Evolutionary conservation across 2,888 invertebrate species (phyloP).

Genomic region (Galerucella calmariensis): DNA sequence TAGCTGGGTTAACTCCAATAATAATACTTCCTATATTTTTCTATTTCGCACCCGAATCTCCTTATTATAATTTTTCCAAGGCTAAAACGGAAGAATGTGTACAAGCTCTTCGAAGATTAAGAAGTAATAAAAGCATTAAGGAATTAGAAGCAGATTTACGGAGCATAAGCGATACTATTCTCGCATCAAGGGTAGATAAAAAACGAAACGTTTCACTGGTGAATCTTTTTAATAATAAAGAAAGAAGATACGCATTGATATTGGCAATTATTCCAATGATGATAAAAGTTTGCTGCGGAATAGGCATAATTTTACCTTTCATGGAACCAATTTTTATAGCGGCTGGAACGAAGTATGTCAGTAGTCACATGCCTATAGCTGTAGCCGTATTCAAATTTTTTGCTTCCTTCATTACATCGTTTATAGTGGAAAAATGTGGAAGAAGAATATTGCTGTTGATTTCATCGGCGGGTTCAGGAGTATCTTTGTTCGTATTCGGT

Average conservation of each 20-base stretch:
- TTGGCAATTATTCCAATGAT: no score
- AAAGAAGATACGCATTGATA: no score
- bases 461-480: neutral
- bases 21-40: neutral
- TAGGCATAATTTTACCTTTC: neutral
- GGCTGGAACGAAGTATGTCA: neutral
- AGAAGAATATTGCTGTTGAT: neutral
- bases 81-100: neutral
- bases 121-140: neutral
- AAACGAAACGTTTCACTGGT: no score
- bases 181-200: no score
- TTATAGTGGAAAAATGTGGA: constrained; percentile 67
- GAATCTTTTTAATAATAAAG: no score
- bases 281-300: neutral
- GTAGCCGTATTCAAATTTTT: neutral
- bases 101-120: neutral
- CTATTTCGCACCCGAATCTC: neutral
- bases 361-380: neutral
- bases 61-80: neutral
- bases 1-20: neutral
- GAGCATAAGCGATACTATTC: neutral
- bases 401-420: constrained; percentile 59
- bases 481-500: neutral
- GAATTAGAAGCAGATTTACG: neutral
- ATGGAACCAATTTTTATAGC: constrained; percentile 9